These are phyloP conservation scores for Neostethus bicornis DNA, from an alignment of 2,797 vertebrate species.

Conservation along the genomic window DNA sequence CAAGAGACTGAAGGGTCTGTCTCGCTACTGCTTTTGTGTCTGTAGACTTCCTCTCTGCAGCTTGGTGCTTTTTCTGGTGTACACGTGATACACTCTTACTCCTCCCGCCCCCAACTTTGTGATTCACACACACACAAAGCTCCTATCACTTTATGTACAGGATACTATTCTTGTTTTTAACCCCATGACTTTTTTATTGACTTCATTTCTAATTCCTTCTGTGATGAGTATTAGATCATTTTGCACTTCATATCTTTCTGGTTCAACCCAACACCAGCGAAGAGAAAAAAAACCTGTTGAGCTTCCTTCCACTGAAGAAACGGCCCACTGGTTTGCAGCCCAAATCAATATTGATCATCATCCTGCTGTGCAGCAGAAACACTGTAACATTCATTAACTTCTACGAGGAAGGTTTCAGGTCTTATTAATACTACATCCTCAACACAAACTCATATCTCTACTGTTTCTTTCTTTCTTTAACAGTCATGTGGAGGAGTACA, in stretches of 20 bases:
- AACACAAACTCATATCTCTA: too few relatives aligned
- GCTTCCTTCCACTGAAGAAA: too few relatives aligned
- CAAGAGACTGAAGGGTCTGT: slow-evolving; percentile 44
- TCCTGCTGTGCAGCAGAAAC: too few relatives aligned
- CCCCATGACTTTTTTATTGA: slow-evolving; percentile 43
- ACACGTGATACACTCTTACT: slow-evolving; percentile 65
- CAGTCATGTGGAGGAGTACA: too few relatives aligned
- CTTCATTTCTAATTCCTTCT: slow-evolving; percentile 40
- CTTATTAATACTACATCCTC: too few relatives aligned
- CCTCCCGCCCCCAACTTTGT: slow-evolving; percentile 41
- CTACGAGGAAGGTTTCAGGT: too few relatives aligned
- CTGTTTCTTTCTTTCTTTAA: too few relatives aligned
- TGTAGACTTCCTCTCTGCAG: slow-evolving; percentile 54
- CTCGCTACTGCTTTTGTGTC: slow-evolving; percentile 43
- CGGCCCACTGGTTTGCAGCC: too few relatives aligned
- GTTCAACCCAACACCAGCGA: slow-evolving; percentile 20
- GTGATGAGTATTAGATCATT: slow-evolving; percentile 23
- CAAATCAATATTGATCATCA: too few relatives aligned
- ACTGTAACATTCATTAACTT: too few relatives aligned
- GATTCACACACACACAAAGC: slow-evolving; percentile 37
- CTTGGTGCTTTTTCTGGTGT: slow-evolving; percentile 65
- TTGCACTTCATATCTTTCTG: slow-evolving; percentile 8
- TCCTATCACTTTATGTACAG: slow-evolving; percentile 45
- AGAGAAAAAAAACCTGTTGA: too few relatives aligned
- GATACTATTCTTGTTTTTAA: slow-evolving; percentile 54